Conservation (phyloP, 2,113 vertebrate genomes). For the Odocoileus hemionus region DNA sequence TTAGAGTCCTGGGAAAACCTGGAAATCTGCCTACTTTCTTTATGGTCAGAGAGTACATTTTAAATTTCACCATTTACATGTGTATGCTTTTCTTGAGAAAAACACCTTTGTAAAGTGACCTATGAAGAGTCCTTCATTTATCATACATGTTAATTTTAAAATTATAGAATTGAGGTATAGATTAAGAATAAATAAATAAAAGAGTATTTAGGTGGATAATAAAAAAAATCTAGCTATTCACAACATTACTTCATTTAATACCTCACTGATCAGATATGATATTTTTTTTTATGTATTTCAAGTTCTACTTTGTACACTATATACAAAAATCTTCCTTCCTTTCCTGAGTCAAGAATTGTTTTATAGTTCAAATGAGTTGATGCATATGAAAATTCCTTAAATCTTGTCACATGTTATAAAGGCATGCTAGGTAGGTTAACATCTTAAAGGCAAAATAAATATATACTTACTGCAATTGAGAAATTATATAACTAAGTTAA, state of each 20-base stretch:
- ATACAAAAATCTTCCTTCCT: neutral
- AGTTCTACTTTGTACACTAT: neutral
- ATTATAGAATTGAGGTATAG: neutral
- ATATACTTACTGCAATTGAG: neutral
- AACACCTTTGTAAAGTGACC: neutral
- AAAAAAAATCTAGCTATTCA: neutral
- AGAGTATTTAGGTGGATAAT: neutral
- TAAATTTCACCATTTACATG: neutral
- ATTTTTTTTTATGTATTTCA: neutral
- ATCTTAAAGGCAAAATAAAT: neutral
- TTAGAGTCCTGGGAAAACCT: neutral
- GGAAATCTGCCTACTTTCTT: constrained; percentile 15
- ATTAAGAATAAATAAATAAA: neutral
- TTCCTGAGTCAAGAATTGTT: neutral
- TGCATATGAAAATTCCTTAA: neutral
- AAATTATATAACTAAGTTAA: neutral
- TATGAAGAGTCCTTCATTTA: neutral
- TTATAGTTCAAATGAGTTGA: neutral
- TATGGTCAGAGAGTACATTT: constrained; percentile 33
- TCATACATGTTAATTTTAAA: neutral
- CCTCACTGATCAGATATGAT: neutral
- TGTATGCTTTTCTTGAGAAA: neutral
- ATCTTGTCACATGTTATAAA: neutral
- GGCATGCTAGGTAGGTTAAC: neutral
- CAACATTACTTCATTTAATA: neutral